Conservation (phyloP, 2,888 invertebrate species). For the Polyommatus icarus region DNA sequence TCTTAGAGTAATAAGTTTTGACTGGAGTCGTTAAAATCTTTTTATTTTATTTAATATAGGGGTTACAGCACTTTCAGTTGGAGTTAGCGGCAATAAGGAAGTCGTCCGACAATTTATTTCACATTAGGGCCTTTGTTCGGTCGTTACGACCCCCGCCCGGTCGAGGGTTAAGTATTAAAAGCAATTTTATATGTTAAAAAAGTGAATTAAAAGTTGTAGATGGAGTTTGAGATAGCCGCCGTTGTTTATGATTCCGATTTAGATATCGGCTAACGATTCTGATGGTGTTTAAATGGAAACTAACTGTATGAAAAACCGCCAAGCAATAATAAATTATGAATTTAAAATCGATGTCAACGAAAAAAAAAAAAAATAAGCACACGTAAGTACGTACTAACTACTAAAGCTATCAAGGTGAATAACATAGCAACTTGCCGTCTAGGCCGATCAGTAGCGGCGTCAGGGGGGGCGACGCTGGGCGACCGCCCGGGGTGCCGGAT, state of each 20-base stretch:
- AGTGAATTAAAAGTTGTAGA: conserved; percentile 21
- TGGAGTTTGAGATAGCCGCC: not conserved
- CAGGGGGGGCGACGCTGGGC: too few species aligned
- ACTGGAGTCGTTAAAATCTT: conserved; percentile 26
- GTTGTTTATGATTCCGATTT: conserved; percentile 21
- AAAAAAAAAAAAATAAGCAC: too few species aligned
- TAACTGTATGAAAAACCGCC: not conserved
- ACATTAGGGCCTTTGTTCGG: conserved; percentile 69
- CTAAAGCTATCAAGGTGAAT: too few species aligned
- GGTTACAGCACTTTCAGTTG: conserved; percentile 24
- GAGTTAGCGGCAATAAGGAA: conserved; percentile 33
- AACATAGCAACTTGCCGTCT: too few species aligned
- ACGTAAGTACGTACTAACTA: too few species aligned
- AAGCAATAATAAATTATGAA: too few species aligned
- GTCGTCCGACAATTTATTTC: conserved; percentile 71
- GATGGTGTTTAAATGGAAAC: not conserved
- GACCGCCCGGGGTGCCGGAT: too few species aligned
- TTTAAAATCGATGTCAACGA: too few species aligned
- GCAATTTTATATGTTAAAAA: conserved; percentile 26
- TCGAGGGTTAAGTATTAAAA: conserved; percentile 7
- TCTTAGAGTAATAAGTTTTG: conserved; percentile 12
- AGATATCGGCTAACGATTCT: not conserved
- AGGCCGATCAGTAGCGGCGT: too few species aligned
- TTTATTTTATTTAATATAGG: conserved; percentile 1
- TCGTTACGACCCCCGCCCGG: conserved; percentile 49